phyloP scores from a whole-genome alignment of 2,888 invertebrate genomes.

The Mimumesa dahlbomi region DNA sequence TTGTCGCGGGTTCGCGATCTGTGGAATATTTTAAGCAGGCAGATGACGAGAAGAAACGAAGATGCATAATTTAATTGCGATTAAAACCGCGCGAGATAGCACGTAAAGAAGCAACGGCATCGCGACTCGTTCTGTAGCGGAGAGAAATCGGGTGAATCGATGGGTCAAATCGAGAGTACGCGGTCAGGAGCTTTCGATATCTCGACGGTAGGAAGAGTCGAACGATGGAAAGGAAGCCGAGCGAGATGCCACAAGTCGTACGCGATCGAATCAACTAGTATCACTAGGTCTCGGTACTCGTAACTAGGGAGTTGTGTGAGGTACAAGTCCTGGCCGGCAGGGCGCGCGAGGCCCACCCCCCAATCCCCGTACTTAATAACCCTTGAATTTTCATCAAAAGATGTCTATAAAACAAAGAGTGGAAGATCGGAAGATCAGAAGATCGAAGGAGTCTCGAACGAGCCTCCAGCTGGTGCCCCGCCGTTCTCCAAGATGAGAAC shows the following conservation, averaged over 20 bases:
- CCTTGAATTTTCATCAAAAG: constrained; percentile 56
- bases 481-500: constrained; percentile 34
- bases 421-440: constrained; percentile 11
- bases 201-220: constrained; percentile 3
- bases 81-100: not conserved
- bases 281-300: constrained; percentile 80
- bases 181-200: no score
- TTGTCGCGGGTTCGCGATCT: not conserved
- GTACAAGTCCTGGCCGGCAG: constrained; percentile 80
- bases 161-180: not conserved
- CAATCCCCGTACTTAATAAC: constrained; percentile 79
- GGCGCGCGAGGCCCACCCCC: constrained; percentile 79
- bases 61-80: not conserved
- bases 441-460: constrained; percentile 28
- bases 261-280: constrained; percentile 41
- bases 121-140: not conserved
- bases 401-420: not conserved
- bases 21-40: constrained; percentile 17
- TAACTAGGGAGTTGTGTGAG: constrained; percentile 81
- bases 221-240: constrained; percentile 18
- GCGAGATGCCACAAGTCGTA: constrained; percentile 47
- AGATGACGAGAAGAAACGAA: constrained; percentile 10
- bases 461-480: constrained; percentile 56
- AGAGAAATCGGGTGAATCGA: not conserved
- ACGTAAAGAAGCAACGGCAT: not conserved